These are phyloP conservation scores for Microchrysa polita DNA, from an alignment of 2,888 invertebrate genomes.

Conservation along the genomic window DNA sequence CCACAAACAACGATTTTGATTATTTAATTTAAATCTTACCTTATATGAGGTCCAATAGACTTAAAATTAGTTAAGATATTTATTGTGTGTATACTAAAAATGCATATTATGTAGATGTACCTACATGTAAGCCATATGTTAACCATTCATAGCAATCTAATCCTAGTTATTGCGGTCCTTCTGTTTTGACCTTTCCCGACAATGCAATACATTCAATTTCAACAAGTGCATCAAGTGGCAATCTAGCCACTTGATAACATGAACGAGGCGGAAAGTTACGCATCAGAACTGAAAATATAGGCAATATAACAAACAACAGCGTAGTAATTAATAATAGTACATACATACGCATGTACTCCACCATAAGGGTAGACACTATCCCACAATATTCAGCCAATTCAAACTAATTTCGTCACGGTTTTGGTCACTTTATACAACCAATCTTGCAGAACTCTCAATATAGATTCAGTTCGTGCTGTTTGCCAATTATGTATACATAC, in stretches of 20 bases:
- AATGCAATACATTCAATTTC: constrained; percentile 90
- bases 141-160: background rate
- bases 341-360: no score
- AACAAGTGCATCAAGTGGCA: constrained; percentile 80
- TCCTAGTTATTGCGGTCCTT: constrained; percentile 36
- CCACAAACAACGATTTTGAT: no score
- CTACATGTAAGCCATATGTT: background rate
- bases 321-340: no score
- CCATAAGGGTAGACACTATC: constrained; percentile 11
- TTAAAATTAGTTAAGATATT: background rate
- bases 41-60: background rate
- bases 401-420: constrained; percentile 1
- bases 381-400: background rate
- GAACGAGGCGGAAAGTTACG: constrained; percentile 84
- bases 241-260: constrained; percentile 81
- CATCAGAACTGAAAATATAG: constrained; percentile 75
- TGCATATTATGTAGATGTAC: background rate
- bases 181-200: constrained; percentile 70
- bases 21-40: background rate
- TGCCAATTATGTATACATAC: no score
- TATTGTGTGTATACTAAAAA: background rate
- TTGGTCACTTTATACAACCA: no score
- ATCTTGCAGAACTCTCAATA: no score
- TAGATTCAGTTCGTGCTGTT: no score
- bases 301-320: background rate